A percentile compares a stretch with the other conserved stretches of the same genome.
Conservation (phyloP, 2,797 vertebrate species). For the Acestrorhynchus altus region DNA sequence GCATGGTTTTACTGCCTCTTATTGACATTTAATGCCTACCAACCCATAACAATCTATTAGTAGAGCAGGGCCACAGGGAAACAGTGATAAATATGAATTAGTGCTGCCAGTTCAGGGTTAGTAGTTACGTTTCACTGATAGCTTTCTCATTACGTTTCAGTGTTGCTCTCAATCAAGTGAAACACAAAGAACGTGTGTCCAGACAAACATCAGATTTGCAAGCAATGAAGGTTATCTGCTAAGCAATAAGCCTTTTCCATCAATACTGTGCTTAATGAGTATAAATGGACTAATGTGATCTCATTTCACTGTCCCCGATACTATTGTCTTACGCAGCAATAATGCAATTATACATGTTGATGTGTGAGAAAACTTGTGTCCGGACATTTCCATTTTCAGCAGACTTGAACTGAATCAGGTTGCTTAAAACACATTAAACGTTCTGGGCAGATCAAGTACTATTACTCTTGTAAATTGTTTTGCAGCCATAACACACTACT, state of each 20-base stretch:
- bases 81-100: conserved; percentile 5
- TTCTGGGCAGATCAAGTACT: too few relatives aligned
- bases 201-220: background rate
- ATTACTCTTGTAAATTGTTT: too few relatives aligned
- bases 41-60: conserved; percentile 35
- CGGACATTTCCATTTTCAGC: too few relatives aligned
- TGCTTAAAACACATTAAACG: too few relatives aligned
- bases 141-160: conserved; percentile 29
- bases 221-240: background rate
- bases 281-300: background rate
- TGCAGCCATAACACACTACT: too few relatives aligned
- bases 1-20: conserved; percentile 51
- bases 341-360: too few relatives aligned
- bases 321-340: background rate
- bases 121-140: conserved; percentile 8
- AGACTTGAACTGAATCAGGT: too few relatives aligned
- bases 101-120: conserved; percentile 14
- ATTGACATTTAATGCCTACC: conserved; percentile 49
- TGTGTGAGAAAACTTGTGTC: too few relatives aligned
- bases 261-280: background rate
- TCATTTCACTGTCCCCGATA: background rate
- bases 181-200: background rate
- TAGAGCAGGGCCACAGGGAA: conserved; percentile 15
- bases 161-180: conserved; percentile 12
- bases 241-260: background rate